These are phyloP conservation scores for Spodoptera frugiperda DNA, from an alignment of 1,140 invertebrate genomes.

Conservation along the genomic window DNA sequence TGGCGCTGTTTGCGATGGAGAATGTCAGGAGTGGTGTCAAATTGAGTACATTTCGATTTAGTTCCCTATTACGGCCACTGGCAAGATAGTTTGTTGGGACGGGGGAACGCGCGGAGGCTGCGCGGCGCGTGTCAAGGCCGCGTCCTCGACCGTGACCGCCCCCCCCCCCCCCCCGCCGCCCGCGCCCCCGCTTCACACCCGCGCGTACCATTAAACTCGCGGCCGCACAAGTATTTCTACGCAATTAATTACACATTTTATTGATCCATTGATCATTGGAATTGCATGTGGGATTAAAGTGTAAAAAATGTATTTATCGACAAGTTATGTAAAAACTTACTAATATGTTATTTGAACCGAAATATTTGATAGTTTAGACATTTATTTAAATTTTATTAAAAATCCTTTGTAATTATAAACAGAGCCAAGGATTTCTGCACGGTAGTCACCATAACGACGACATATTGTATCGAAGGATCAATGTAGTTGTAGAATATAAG, in stretches of 20 bases:
- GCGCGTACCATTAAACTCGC: conserved; percentile 34
- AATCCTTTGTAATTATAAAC: too few relatives aligned
- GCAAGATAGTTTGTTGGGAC: conserved; percentile 6
- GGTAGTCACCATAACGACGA: too few relatives aligned
- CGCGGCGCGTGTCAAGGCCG: conserved; percentile 75
- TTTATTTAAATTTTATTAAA: too few relatives aligned
- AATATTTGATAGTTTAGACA: not conserved
- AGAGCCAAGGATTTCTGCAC: too few relatives aligned
- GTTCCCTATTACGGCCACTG: conserved; percentile 3
- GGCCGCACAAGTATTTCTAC: conserved; percentile 28
- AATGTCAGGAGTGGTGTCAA: not conserved
- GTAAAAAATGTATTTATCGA: too few relatives aligned
- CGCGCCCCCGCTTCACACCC: conserved; percentile 43
- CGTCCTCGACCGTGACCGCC: conserved; percentile 78
- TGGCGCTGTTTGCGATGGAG: not conserved
- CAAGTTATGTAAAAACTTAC: too few relatives aligned
- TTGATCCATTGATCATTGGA: conserved; percentile 1
- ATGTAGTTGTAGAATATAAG: too few relatives aligned
- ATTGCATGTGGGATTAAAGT: not conserved
- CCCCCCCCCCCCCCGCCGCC: conserved; percentile 30
- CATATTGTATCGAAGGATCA: too few relatives aligned
- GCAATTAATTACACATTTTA: conserved; percentile 13
- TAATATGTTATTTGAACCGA: not conserved
- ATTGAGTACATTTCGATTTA: conserved; percentile 25
- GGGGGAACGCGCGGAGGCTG: conserved; percentile 60